Conservation (phyloP, 2,113 vertebrate genomes). For the Microtus montanus region DNA sequence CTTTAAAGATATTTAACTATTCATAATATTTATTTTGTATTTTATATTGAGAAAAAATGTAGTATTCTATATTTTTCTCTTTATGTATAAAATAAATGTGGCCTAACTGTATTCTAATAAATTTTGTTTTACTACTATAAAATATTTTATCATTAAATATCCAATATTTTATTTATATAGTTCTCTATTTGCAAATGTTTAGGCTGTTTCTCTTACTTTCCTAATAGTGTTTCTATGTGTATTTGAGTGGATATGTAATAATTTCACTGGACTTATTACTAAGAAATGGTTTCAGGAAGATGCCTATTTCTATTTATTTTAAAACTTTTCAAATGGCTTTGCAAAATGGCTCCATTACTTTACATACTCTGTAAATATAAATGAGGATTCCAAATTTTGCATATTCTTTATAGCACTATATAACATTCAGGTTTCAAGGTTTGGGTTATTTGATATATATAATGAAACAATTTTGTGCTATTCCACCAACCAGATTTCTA, state of each 20-base stretch:
- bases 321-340: background rate
- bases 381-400: background rate
- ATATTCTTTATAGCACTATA: background rate
- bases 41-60: background rate
- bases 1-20: background rate
- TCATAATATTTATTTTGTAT: background rate
- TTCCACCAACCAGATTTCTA: background rate
- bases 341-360: background rate
- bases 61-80: background rate
- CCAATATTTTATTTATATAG: background rate
- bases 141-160: background rate
- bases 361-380: background rate
- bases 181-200: background rate
- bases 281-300: background rate
- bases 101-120: background rate
- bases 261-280: background rate
- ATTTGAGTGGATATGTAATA: background rate
- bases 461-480: background rate
- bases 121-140: background rate
- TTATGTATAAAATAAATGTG: background rate
- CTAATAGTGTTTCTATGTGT: background rate
- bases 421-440: background rate
- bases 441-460: background rate
- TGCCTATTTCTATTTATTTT: background rate
- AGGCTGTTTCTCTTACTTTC: background rate